Evolutionary conservation across 2,888 invertebrate species (phyloP), one percentile per base, ranked within the genome.

Genomic region (Boloria selene): DNA sequence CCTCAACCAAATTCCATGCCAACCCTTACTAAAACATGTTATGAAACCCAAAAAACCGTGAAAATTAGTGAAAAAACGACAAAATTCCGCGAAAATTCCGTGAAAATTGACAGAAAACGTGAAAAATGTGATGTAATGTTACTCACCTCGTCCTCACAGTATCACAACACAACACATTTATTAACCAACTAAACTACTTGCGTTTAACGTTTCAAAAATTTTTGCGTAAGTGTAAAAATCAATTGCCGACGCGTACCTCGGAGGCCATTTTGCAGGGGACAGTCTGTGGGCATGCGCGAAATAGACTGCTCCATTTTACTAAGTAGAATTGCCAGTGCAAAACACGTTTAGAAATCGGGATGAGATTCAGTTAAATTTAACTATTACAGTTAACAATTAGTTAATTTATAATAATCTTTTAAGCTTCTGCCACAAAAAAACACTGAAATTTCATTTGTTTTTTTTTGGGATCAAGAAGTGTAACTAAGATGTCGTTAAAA

Each of bases 251-350:
- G 84, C 84, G 82, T 79, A 80, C 81, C 75, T 72, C 73, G 75
- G 85, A 79, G 74, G 90, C 90, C 90, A 90, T 90, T 76, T 90
- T 90, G 87, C 83, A 79, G 82, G 82, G 77, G 81, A 77, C 82
- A 49, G 49, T 31, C 59, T 59, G 47, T 49, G 59, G 49, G 59
- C 59, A 59, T 59, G 59, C 59, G 59, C 59, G 38, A 49, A 31
- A 47, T 16, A 16, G 47, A 49, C 31, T 59, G 49, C 47, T 47
- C 49, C 47, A 17, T 31, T 26, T 17, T 26, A 31, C 42, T n/a
- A 17, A 47, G 1, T n/a, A 47, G 13, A n/a, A 26, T 59, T 59
- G 59, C 59, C 59, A 59, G 47, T 14, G 6, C 13, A 7, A 4
- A 6, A 1, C 5, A 45, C 78, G 75, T 77, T 18, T 38, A 59